These are phyloP conservation scores for Thunnus thynnus DNA, from an alignment of 2,113 vertebrate genomes.

Conservation along the genomic window DNA sequence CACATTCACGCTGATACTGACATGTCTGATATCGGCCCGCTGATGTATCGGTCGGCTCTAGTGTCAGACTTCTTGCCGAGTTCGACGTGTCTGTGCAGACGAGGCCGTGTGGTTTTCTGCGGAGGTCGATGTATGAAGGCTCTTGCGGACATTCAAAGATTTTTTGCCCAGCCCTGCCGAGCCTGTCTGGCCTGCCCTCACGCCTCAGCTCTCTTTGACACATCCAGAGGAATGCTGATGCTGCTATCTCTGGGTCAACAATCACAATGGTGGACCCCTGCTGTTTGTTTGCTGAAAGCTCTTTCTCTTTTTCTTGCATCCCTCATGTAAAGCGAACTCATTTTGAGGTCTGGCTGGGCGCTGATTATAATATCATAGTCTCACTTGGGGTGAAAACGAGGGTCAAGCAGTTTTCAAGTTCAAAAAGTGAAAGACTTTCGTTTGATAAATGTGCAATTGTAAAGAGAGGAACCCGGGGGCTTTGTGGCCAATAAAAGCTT, in stretches of 20 bases:
- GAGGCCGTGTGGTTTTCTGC: constrained; percentile 39
- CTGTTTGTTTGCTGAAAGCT: constrained; percentile 57
- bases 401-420: constrained; percentile 41
- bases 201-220: constrained; percentile 41
- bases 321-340: not conserved
- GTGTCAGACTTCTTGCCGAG: not conserved
- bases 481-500: constrained; percentile 57
- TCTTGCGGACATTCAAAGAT: constrained; percentile 46
- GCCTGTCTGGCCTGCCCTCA: constrained; percentile 37
- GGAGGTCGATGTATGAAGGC: constrained; percentile 47
- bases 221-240: constrained; percentile 62
- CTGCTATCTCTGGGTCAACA: constrained; percentile 57
- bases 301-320: not conserved
- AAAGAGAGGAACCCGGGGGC: constrained; percentile 19
- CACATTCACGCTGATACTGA: not conserved
- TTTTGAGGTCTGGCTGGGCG: constrained; percentile 42
- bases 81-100: not conserved
- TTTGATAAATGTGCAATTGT: constrained; percentile 46
- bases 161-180: constrained; percentile 41
- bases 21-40: not conserved
- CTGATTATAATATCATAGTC: constrained; percentile 60
- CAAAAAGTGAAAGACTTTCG: constrained; percentile 36
- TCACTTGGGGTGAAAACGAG: constrained; percentile 47
- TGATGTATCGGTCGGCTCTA: not conserved
- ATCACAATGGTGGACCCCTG: constrained; percentile 33